Base-by-base conservation (phyloP, 2,888 invertebrate species). In the Tiliacea citrago region DNA sequence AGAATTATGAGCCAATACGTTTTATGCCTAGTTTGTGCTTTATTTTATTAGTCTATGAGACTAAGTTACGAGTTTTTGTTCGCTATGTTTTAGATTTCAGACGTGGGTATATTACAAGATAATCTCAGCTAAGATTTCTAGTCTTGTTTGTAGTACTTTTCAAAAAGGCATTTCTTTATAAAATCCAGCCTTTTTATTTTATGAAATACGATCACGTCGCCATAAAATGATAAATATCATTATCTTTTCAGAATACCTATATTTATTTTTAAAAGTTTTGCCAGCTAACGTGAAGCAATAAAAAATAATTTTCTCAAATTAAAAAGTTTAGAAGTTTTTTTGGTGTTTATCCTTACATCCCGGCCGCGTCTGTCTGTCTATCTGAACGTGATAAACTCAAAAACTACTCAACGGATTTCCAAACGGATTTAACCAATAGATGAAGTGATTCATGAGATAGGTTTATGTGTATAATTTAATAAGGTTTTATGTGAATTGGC, bases 1-100 rank as follows among this genome's bases (percentile, higher is more conserved):
- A 80, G 76, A 78, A 83, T 86, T 83, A 82, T 75, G 74, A 47
- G 24, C 68, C 63, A 73, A 82, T 81, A 77, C 60, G 63, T 74
- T 72, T 71, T 65, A 66, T 69, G 61, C 60, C 63, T 75, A 73
- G 75, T 73, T 82, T 73, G 58, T 61, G 21, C 29, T 68, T 72
- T 51, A 73, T 68, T 82, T 79, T 82, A 70, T 82, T 62, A 67
- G 60, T 71, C 39, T 45, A 9, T 58, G 16, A 58, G 16, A 47
- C n/a, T 35, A 65, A 63, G 21, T 67, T 72, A 55, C 16, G 13
- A 16, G 53, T 42, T 70, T n/a, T 70, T 74, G 5, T 53, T 2
- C 3, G 2, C 18, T 47, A 4, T 75, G 18, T 68, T 66, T 70
- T 65, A 67, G 13, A 5, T 53, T 57, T 77, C 57, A 71, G 29